phyloP scores from a whole-genome alignment of 2,113 vertebrate species.

The Tetrao urogallus region DNA sequence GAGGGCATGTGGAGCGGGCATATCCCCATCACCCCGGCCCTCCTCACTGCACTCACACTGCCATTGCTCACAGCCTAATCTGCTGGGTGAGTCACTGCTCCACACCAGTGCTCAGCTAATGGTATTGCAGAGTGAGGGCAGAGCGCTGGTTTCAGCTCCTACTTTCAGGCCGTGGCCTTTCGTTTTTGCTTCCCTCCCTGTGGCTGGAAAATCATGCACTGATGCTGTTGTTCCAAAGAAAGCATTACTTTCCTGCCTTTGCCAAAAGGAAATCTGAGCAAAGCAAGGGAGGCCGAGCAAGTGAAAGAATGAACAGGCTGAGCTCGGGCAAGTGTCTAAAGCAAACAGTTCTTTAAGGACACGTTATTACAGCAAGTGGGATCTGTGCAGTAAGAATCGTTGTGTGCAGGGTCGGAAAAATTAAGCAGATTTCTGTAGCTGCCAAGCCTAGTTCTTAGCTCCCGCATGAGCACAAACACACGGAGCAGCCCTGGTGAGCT shows the following conservation, averaged over 20 bases:
- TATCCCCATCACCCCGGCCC: too few species aligned
- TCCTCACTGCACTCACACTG: fast-evolving
- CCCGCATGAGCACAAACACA: neutral
- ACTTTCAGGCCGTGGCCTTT: neutral
- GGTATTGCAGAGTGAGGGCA: neutral
- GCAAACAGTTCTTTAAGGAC: slow-evolving; percentile 7
- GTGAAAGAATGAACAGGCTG: neutral
- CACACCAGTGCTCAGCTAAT: neutral
- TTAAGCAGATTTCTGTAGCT: slow-evolving; percentile 48
- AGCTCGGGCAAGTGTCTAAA: neutral
- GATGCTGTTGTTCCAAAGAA: fast-evolving
- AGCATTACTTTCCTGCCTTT: fast-evolving
- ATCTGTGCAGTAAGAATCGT: slow-evolving; percentile 28
- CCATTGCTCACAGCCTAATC: neutral
- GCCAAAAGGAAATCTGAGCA: neutral
- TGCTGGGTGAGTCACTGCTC: neutral
- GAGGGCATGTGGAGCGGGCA: too few species aligned
- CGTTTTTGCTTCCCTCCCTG: neutral
- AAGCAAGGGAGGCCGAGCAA: neutral
- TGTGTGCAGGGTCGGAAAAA: neutral
- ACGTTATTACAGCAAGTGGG: neutral
- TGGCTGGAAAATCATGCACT: neutral
- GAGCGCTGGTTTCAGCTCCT: neutral
- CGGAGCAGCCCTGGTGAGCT: slow-evolving; percentile 47
- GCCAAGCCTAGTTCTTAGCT: slow-evolving; percentile 34